Evolutionary conservation across 2,797 vertebrate species (phyloP).

Genomic region (Oreortyx pictus): DNA sequence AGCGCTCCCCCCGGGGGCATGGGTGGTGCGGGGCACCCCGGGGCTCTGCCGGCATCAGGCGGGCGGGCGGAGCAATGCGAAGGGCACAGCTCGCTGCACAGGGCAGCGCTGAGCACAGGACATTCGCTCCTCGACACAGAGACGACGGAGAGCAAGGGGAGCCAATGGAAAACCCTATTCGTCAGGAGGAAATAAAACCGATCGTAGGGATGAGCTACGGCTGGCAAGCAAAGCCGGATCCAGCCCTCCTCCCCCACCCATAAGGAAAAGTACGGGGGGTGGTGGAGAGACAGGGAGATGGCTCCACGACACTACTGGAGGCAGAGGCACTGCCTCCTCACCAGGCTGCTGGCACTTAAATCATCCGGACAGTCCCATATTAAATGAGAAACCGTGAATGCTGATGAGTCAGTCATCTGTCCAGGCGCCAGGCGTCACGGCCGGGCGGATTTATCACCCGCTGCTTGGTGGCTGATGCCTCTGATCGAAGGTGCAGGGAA

Average conservation of each 20-base stretch:
- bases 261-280: background rate
- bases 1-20: constrained; percentile 19
- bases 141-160: background rate
- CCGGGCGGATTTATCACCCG: background rate
- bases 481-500: background rate
- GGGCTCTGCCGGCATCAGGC: background rate
- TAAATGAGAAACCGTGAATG: constrained; percentile 31
- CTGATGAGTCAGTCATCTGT: constrained; percentile 54
- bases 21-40: background rate
- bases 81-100: background rate
- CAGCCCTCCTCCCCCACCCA: background rate
- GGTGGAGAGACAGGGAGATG: constrained; percentile 18
- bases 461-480: background rate
- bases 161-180: background rate
- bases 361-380: constrained; percentile 4
- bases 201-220: background rate
- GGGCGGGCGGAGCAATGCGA: background rate
- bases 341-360: constrained; percentile 8
- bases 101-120: constrained; percentile 21
- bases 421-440: constrained; percentile 53
- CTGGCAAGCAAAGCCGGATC: background rate
- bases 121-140: constrained; percentile 22
- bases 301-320: constrained; percentile 1
- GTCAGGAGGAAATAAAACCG: constrained; percentile 2
- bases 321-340: constrained; percentile 28